A percentile compares a stretch with the other conserved stretches of the same genome.
These are phyloP conservation scores for Tinamus major DNA, from an alignment of 2,797 vertebrate species.

Conservation along the genomic window DNA sequence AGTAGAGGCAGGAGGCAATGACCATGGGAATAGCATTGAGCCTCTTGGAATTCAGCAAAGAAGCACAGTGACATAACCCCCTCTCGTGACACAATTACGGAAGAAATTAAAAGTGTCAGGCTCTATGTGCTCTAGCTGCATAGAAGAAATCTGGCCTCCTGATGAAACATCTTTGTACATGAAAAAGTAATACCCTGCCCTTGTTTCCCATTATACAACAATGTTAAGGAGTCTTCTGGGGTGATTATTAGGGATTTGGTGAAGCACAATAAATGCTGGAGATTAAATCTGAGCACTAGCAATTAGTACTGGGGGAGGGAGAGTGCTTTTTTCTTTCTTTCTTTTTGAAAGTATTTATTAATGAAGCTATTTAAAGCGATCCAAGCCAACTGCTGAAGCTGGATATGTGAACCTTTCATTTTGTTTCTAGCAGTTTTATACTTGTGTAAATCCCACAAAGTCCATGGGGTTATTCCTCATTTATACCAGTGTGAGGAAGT, in stretches of 20 bases:
- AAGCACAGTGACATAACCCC: constrained; percentile 68
- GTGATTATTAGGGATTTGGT: constrained; percentile 77
- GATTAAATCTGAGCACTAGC: constrained; percentile 73
- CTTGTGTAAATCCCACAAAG: constrained; percentile 60
- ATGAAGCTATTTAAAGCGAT: constrained; percentile 70
- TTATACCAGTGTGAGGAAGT: constrained; percentile 60
- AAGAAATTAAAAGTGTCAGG: constrained; percentile 79
- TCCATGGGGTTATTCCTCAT: constrained; percentile 61
- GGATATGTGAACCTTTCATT: constrained; percentile 65
- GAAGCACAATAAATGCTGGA: constrained; percentile 73
- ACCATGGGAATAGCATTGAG: constrained; percentile 74
- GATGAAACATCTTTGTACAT: constrained; percentile 76
- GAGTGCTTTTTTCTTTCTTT: background rate
- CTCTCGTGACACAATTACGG: constrained; percentile 74
- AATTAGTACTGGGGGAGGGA: constrained; percentile 72
- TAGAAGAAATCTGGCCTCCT: constrained; percentile 73
- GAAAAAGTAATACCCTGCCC: constrained; percentile 77
- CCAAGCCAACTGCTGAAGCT: constrained; percentile 47
- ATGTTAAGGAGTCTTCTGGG: constrained; percentile 77
- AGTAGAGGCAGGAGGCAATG: constrained; percentile 74
- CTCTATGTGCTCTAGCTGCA: constrained; percentile 67
- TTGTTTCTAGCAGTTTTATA: constrained; percentile 57
- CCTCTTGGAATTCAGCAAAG: constrained; percentile 72
- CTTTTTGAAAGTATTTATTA: constrained; percentile 63
- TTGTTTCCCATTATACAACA: constrained; percentile 78